These are phyloP conservation scores for Thera obeliscata DNA, from an alignment of 2,888 invertebrate genomes.

Conservation along the genomic window DNA sequence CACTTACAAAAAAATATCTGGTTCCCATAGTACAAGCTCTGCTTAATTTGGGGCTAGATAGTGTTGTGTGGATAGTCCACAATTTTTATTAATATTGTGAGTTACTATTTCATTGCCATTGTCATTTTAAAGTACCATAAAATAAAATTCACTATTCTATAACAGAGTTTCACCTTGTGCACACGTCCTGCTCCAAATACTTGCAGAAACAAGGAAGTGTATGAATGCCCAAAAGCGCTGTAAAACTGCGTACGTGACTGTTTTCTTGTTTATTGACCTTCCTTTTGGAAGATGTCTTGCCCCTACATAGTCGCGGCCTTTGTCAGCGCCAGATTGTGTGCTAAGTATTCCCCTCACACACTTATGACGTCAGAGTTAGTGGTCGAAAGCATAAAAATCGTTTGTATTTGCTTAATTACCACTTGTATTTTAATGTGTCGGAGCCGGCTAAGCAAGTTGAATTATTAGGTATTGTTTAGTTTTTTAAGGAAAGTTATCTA, in stretches of 20 bases:
- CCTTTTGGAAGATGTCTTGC: slow-evolving; percentile 32
- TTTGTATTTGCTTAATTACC: slow-evolving; percentile 44
- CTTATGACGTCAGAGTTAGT: slow-evolving; percentile 31
- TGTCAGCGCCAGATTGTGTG: slow-evolving; percentile 28
- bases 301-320: slow-evolving; percentile 33
- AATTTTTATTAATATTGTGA: too few relatives aligned
- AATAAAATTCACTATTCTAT: background rate
- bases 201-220: slow-evolving; percentile 22
- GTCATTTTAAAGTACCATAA: background rate
- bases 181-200: slow-evolving; percentile 7
- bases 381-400: slow-evolving; percentile 43
- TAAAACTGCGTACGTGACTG: slow-evolving; percentile 33
- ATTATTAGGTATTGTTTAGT: background rate
- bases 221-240: slow-evolving; percentile 14
- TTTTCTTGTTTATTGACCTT: slow-evolving; percentile 39
- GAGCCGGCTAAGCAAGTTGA: slow-evolving; percentile 1
- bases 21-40: too few relatives aligned
- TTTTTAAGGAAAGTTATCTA: background rate
- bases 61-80: too few relatives aligned
- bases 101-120: background rate
- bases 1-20: too few relatives aligned
- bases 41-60: too few relatives aligned
- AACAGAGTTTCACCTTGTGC: background rate
- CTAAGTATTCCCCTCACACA: slow-evolving; percentile 44
- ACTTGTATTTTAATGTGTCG: slow-evolving; percentile 37